Evolutionary conservation across 1,140 invertebrate species (phyloP).

Genomic region (Zaprionus africanus): DNA sequence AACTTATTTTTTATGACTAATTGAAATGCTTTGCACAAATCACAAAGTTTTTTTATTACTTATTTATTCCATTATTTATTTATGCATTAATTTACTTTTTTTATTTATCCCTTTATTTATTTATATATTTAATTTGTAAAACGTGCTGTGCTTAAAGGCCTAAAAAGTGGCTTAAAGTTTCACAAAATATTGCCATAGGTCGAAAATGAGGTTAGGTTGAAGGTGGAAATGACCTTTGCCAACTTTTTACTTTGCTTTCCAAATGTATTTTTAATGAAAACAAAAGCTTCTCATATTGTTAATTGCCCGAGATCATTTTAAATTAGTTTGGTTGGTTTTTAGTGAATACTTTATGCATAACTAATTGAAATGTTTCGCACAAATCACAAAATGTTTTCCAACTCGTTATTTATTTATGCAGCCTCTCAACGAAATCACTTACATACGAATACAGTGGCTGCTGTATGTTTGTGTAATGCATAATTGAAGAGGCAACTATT

Average conservation of each 20-base stretch:
- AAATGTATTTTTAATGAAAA: not conserved
- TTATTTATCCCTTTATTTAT: no score
- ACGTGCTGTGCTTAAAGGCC: no score
- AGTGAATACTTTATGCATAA: conserved; percentile 1
- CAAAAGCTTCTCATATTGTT: not conserved
- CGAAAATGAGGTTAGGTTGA: not conserved
- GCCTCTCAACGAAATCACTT: conserved; percentile 6
- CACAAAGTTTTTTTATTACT: not conserved
- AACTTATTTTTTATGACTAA: no score
- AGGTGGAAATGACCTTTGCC: not conserved
- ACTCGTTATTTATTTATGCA: not conserved
- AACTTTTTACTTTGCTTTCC: not conserved
- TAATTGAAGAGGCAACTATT: conserved; percentile 21
- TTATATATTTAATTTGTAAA: no score
- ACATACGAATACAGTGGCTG: not conserved
- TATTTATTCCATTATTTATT: not conserved
- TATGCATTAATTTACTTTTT: no score
- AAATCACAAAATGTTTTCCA: not conserved
- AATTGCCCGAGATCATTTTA: not conserved
- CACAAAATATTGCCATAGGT: no score
- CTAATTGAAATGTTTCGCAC: not conserved
- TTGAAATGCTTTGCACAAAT: not conserved
- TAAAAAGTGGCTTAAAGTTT: no score
- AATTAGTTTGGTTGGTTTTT: not conserved
- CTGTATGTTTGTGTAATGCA: conserved; percentile 11